Evolutionary conservation across 2,113 vertebrate genomes (phyloP).

Genomic region (Orycteropus afer): DNA sequence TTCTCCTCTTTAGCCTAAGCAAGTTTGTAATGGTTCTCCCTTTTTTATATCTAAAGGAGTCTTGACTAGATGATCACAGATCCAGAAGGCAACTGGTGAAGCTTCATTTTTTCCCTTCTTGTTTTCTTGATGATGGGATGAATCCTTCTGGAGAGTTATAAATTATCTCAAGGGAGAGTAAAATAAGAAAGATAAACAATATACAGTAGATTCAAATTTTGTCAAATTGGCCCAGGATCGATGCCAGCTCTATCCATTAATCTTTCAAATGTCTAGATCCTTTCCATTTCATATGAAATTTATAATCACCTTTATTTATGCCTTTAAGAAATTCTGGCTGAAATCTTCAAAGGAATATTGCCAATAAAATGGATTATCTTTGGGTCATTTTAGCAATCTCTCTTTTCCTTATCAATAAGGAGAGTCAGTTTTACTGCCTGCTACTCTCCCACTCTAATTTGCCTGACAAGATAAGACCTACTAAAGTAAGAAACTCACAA

Average conservation of each 20-base stretch:
- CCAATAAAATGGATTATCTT: conserved; percentile 59
- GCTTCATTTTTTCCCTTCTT: neutral
- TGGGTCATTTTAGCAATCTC: conserved; percentile 58
- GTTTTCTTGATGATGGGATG: neutral
- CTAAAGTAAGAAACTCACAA: conserved; percentile 35
- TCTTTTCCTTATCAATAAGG: conserved; percentile 55
- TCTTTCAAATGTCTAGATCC: conserved; percentile 20
- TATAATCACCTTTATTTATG: conserved; percentile 55
- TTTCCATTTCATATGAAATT: conserved; percentile 46
- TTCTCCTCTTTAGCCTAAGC: neutral
- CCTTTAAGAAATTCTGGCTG: conserved; percentile 43
- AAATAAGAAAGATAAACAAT: conserved; percentile 29
- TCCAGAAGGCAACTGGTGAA: neutral
- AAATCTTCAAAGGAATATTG: conserved; percentile 16
- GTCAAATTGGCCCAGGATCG: neutral
- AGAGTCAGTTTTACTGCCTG: conserved; percentile 54
- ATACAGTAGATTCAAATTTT: conserved; percentile 47
- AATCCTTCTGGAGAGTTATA: neutral
- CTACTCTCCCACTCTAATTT: conserved; percentile 47
- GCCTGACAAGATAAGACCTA: conserved; percentile 51
- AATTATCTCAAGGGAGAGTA: neutral
- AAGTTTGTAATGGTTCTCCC: neutral
- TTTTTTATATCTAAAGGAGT: neutral
- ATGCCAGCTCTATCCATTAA: conserved; percentile 26
- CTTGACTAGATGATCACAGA: neutral